Base-by-base conservation (phyloP, 2,888 invertebrate genomes). In the Sesamia inferens region DNA sequence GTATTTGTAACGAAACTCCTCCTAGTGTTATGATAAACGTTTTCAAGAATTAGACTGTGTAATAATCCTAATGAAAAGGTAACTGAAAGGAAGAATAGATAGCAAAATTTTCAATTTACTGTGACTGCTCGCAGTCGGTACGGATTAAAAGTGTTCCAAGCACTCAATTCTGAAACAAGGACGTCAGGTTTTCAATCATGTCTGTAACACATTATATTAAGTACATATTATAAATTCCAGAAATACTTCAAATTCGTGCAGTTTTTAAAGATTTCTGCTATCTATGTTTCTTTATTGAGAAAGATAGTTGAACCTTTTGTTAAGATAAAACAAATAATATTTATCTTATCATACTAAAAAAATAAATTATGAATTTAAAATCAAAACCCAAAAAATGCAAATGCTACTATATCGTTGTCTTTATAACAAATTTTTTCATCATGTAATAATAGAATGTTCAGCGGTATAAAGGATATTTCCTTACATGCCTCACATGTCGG, bases 401-500 rank as follows among this genome's bases (percentile, higher is more conserved):
- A 51, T 6, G 6, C 11, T 42, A 22, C 51, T 78, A 69, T 48
- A 44, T 55, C 55, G 24, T 57, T 22, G 19, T 31, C 42, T 62
- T 57, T 75, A 75, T 71, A 78, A 79, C 57, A 63, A 76, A 71
- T 79, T 58, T 16, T 71, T 76, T 71, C 79, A 78, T 57, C 31
- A 39, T 54, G 55, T 70, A 61, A 68, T 72, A 61, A 83, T 70
- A 72, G 67, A 80, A 76, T 70, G 55, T 79, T 74, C 44, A 65
- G 54, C 74, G 54, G 68, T 66, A 71, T 71, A 80, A 83, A 72
- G 71, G 71, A 68, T 69, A 72, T 61, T 72, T 73, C 22, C 79
- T 58, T 69, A 59, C 71, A 65, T 74, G 63, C 51, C 61, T 63
- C 57, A 64, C 55, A 64, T 69, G 81, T 65, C 24, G 48, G 58